Base-by-base conservation (phyloP, 2,113 vertebrate genomes). In the Gambusia holbrooki region DNA sequence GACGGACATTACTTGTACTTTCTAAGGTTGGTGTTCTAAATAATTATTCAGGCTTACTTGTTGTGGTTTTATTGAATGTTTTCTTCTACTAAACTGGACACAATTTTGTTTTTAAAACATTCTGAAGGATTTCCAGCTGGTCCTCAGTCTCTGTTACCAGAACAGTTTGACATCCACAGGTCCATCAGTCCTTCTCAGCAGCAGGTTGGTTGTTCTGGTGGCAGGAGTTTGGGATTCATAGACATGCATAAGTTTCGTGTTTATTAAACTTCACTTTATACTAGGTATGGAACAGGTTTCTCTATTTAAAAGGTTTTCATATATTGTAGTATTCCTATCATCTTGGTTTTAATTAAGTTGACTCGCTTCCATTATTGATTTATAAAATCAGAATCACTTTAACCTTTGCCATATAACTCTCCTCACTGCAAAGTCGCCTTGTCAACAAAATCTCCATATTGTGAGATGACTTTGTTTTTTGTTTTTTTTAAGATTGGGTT, bases 111-210 rank as follows among this genome's bases (percentile, higher is more conserved):
- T 5, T 64, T 25, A 37, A 7, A 71, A 8, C 3, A 32, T 13
- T 32, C 42, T 66, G 0, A 82, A 98, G 97, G 96, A 60, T 98
- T 96, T 88, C 86, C 94, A 77, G 87, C 95, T 90, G 94, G 95
- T 80, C 92, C 94, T 80, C 97, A 94, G 89, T 93, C 94, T 22
- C 88, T 97, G 71, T 89, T 96, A 27, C 94, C 94, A 72, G 97
- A 98, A 69, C 96, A 96, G 27, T 97, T 97, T 93, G 95, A 96
- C 60, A 81, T 97, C 64, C 96, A 94, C 89, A 95, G 96, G 79
- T 92, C 96, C 13, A 88, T 96, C 88, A 98, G 97, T 78, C 96
- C 97, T 64, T 72, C 88, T 79, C 93, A 90, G 40, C 94, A 93
- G 82, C 92, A 92, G 90, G 92, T 93, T 58, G 58, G 32, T 10